A percentile compares a stretch with the other conserved stretches of the same genome.
These are phyloP conservation scores for Drosophila sp. DNA, from an alignment of 1,140 invertebrate genomes.

Conservation along the genomic window DNA sequence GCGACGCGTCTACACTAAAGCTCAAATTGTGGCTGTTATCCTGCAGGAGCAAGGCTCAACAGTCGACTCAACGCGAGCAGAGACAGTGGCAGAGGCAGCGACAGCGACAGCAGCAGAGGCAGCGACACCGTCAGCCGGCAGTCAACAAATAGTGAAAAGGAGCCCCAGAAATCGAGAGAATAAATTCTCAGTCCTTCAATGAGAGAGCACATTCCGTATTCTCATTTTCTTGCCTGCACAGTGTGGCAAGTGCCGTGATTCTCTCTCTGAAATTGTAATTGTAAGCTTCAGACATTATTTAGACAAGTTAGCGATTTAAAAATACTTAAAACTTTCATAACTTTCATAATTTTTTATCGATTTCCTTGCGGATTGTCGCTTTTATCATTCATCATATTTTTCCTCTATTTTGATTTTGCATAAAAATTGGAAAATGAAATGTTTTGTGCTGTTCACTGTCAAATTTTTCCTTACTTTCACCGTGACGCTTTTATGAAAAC, in stretches of 20 bases:
- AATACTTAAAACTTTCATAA: no score
- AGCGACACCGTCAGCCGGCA: slow-evolving; percentile 40
- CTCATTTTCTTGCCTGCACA: slow-evolving; percentile 41
- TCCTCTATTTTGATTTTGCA: no score
- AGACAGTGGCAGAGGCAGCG: slow-evolving; percentile 14
- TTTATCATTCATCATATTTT: no score
- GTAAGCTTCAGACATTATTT: not conserved
- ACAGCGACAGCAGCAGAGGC: not conserved
- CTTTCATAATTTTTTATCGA: no score
- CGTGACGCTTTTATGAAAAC: no score
- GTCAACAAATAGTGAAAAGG: slow-evolving; percentile 55
- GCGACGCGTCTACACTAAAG: slow-evolving; percentile 69
- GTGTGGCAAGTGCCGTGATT: not conserved
- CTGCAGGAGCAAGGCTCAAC: slow-evolving; percentile 51
- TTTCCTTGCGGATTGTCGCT: no score
- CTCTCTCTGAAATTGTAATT: slow-evolving; percentile 2
- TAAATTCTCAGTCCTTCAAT: slow-evolving; percentile 8
- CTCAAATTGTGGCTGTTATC: slow-evolving; percentile 33
- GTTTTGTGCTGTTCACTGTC: no score
- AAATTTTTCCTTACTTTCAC: no score
- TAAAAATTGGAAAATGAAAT: no score
- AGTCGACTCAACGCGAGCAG: slow-evolving; percentile 27
- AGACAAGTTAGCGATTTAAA: no score
- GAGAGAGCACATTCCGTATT: slow-evolving; percentile 20
- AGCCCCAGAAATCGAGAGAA: slow-evolving; percentile 43